Conservation (phyloP, 2,113 vertebrate species). For the Benthochromis sp. region DNA sequence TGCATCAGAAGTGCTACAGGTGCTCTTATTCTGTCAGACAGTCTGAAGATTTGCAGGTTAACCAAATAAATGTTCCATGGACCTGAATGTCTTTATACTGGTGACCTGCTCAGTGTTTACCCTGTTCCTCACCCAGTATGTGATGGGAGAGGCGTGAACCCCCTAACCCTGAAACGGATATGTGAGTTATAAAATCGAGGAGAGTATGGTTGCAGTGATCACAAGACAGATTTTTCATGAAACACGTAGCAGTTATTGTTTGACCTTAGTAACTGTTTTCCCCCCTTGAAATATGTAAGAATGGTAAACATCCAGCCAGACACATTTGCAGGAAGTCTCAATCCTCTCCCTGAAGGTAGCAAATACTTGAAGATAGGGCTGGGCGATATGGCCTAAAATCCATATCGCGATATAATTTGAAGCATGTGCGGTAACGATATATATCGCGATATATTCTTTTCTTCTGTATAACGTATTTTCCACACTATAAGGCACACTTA, state of each 20-base stretch:
- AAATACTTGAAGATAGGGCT: not conserved
- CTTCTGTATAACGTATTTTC: not conserved
- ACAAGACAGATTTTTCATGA: not conserved
- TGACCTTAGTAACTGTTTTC: not conserved
- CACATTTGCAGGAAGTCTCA: not conserved
- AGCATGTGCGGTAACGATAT: fast-evolving
- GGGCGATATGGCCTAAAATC: not conserved
- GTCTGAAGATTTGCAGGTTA: not conserved
- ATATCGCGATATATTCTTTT: fast-evolving
- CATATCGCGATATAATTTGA: not conserved
- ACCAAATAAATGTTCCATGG: not conserved
- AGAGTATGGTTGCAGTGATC: not conserved
- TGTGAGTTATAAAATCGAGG: not conserved
- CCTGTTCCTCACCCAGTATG: not conserved
- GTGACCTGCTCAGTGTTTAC: not conserved
- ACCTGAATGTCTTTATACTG: not conserved
- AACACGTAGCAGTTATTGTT: not conserved
- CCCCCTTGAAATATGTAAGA: not conserved
- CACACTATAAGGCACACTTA: not conserved
- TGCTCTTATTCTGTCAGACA: not conserved
- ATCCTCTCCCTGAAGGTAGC: not conserved
- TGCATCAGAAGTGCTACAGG: not conserved
- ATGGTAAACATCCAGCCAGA: not conserved
- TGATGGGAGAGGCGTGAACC: not conserved
- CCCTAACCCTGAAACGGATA: not conserved